These are phyloP conservation scores for Cottoperca gobio DNA, from an alignment of 2,797 vertebrate species.

Conservation along the genomic window DNA sequence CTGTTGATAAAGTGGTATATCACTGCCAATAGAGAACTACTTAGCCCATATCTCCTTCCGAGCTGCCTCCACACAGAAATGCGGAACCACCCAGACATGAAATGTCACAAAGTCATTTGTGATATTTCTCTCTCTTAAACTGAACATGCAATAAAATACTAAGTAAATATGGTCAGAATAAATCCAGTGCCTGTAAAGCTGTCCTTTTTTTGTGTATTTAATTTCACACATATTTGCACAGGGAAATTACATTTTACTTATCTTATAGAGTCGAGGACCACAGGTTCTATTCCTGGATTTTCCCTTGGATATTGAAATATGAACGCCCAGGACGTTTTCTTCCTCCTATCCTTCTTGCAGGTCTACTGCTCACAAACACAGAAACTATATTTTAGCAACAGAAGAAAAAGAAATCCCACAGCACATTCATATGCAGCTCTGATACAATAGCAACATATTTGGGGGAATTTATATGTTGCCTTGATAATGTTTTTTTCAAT, in stretches of 20 bases:
- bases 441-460: neutral
- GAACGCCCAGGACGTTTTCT: conserved; percentile 55
- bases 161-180: conserved; percentile 79
- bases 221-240: conserved; percentile 93
- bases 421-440: neutral
- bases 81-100: conserved; percentile 77
- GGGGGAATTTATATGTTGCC: too few relatives aligned
- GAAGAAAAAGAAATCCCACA: neutral
- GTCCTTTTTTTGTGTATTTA: conserved; percentile 87
- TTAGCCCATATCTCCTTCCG: conserved; percentile 59
- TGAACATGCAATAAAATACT: conserved; percentile 77
- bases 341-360: conserved; percentile 19
- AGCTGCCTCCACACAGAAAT: conserved; percentile 62
- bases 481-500: too few relatives aligned
- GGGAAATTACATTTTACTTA: conserved; percentile 92
- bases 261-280: conserved; percentile 79
- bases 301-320: conserved; percentile 66
- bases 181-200: conserved; percentile 76
- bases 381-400: neutral
- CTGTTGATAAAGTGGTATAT: conserved; percentile 55
- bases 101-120: conserved; percentile 77
- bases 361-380: conserved; percentile 22
- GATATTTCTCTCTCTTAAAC: conserved; percentile 67
- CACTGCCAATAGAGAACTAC: conserved; percentile 55
- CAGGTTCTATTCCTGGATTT: conserved; percentile 73